These are phyloP conservation scores for Harpegnathos saltator DNA, from an alignment of 1,140 invertebrate species.

Conservation along the genomic window DNA sequence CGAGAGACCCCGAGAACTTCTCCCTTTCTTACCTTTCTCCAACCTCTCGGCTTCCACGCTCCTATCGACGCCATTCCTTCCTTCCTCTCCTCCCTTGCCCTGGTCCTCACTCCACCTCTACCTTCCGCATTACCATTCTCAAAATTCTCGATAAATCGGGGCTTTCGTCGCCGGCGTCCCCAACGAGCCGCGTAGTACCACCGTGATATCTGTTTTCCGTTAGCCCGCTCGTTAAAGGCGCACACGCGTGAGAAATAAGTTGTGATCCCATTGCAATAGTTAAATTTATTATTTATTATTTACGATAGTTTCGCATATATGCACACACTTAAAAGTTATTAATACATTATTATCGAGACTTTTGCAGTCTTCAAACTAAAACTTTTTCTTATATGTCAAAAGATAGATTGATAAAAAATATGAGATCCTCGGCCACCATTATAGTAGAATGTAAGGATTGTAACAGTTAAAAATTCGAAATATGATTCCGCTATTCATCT, in stretches of 20 bases:
- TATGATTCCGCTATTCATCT: not conserved
- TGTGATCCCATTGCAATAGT: too few species aligned
- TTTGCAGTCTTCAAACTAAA: too few species aligned
- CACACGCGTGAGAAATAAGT: not conserved
- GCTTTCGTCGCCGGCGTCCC: constrained; percentile 61
- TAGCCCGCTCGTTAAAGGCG: not conserved
- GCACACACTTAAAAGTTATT: not conserved
- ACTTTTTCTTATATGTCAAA: too few species aligned
- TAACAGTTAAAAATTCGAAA: too few species aligned
- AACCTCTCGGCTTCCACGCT: constrained; percentile 51
- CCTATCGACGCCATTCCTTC: constrained; percentile 50
- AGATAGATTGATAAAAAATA: too few species aligned
- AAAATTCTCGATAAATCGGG: constrained; percentile 77
- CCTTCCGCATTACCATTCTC: constrained; percentile 73
- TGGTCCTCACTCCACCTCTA: constrained; percentile 11
- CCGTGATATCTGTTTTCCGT: constrained; percentile 33
- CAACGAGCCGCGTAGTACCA: not conserved
- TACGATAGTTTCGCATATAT: not conserved
- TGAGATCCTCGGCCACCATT: too few species aligned
- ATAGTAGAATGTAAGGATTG: too few species aligned
- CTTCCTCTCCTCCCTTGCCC: constrained; percentile 36
- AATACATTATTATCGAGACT: not conserved
- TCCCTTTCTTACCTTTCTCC: constrained; percentile 74
- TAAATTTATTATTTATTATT: not conserved
- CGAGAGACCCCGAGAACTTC: constrained; percentile 82